phyloP scores from a whole-genome alignment of 1,140 invertebrate species.

The Drosophila sturtevanti region DNA sequence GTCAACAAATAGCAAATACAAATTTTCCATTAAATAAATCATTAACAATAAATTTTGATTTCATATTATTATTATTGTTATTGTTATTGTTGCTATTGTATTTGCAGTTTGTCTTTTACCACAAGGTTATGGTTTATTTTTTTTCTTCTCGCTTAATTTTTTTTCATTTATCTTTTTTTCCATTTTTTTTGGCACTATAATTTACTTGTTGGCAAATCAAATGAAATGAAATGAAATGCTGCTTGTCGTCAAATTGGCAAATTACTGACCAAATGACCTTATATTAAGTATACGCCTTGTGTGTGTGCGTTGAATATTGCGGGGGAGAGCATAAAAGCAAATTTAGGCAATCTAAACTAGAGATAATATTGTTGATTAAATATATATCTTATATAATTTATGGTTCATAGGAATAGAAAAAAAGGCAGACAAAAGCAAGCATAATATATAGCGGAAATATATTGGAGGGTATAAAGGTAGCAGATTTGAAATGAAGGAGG shows the following conservation, averaged over 20 bases:
- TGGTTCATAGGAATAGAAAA: too few relatives aligned
- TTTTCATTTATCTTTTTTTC: constrained; percentile 48
- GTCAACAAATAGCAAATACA: constrained; percentile 48
- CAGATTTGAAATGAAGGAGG: too few relatives aligned
- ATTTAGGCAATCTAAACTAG: not conserved
- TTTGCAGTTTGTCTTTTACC: constrained; percentile 67
- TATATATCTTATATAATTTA: not conserved
- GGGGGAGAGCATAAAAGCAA: not conserved
- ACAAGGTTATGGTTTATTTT: constrained; percentile 64
- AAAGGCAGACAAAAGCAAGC: too few relatives aligned
- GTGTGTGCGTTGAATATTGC: constrained; percentile 17
- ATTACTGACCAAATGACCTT: constrained; percentile 69
- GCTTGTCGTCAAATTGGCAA: constrained; percentile 75
- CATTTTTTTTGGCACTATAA: constrained; percentile 59
- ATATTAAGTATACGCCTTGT: constrained; percentile 67
- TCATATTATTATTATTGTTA: constrained; percentile 16
- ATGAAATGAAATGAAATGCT: constrained; percentile 61
- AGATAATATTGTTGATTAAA: not conserved
- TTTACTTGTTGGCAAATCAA: constrained; percentile 76
- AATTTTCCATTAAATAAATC: constrained; percentile 74
- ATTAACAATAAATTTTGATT: constrained; percentile 54
- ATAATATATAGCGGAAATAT: too few relatives aligned
- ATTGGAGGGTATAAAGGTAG: too few relatives aligned
- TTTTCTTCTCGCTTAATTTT: constrained; percentile 28
- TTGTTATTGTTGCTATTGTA: constrained; percentile 40